Conservation (phyloP, 2,888 invertebrate species). For the Nycteola revayana region DNA sequence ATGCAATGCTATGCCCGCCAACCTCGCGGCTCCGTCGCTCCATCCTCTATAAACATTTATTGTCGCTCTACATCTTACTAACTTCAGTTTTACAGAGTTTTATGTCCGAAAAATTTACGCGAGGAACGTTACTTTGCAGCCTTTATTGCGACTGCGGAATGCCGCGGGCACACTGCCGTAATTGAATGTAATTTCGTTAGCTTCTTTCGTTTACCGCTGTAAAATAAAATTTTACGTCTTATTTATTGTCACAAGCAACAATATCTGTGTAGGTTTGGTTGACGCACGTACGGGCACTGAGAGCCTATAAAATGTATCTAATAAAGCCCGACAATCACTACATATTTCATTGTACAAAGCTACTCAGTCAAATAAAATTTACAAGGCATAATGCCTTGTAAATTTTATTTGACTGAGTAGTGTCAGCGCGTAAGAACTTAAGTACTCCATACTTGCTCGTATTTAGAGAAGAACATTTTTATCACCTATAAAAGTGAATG, state of each 20-base stretch:
- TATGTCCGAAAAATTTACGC: slow-evolving; percentile 81
- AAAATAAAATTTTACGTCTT: slow-evolving; percentile 80
- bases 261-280: slow-evolving; percentile 44
- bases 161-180: slow-evolving; percentile 65
- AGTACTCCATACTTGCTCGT: slow-evolving; percentile 10
- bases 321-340: slow-evolving; percentile 48
- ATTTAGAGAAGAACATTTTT: slow-evolving; percentile 42
- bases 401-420: no score
- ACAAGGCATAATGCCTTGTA: slow-evolving; percentile 28
- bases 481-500: slow-evolving; percentile 52
- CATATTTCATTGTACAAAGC: slow-evolving; percentile 40
- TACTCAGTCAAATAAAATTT: slow-evolving; percentile 35
- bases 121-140: slow-evolving; percentile 59
- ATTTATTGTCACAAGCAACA: slow-evolving; percentile 74
- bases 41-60: slow-evolving; percentile 76
- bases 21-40: slow-evolving; percentile 15
- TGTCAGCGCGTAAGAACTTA: no score
- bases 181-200: slow-evolving; percentile 81
- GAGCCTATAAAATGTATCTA: slow-evolving; percentile 49
- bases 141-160: slow-evolving; percentile 74
- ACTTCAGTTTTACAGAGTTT: slow-evolving; percentile 79
- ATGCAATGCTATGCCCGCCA: slow-evolving; percentile 11
- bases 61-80: slow-evolving; percentile 77
- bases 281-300: slow-evolving; percentile 34
- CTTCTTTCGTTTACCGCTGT: slow-evolving; percentile 77